These are phyloP conservation scores for Drosophila lini DNA, from an alignment of 1,140 invertebrate species.

Conservation along the genomic window DNA sequence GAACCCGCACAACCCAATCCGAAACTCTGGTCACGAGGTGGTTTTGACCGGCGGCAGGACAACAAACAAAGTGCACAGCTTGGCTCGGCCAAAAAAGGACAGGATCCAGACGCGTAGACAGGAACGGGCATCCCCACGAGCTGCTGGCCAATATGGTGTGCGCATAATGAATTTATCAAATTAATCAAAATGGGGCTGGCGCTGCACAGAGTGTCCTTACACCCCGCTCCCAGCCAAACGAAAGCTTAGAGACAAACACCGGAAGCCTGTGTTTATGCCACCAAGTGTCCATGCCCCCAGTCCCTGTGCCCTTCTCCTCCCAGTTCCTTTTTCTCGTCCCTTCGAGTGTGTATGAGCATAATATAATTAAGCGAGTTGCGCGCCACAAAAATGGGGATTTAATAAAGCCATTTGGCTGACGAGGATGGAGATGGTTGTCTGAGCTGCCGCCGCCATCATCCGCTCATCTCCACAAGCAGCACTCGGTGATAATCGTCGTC, in stretches of 20 bases:
- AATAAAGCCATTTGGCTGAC: slow-evolving; percentile 76
- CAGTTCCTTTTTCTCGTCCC: not conserved
- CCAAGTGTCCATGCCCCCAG: slow-evolving; percentile 15
- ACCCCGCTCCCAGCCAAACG: not conserved
- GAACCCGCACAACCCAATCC: slow-evolving; percentile 52
- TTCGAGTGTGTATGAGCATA: slow-evolving; percentile 56
- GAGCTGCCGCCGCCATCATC: slow-evolving; percentile 26
- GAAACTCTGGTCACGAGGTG: slow-evolving; percentile 3
- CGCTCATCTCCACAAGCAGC: slow-evolving; percentile 7
- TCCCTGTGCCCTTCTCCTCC: not conserved
- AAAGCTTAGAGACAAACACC: slow-evolving; percentile 31
- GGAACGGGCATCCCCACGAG: slow-evolving; percentile 13
- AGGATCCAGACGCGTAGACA: slow-evolving; percentile 7
- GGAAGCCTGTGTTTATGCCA: slow-evolving; percentile 52
- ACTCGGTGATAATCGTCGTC: slow-evolving; percentile 64
- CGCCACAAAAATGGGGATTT: slow-evolving; percentile 72
- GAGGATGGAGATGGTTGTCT: slow-evolving; percentile 40
- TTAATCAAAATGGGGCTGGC: slow-evolving; percentile 78
- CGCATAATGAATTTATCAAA: slow-evolving; percentile 82
- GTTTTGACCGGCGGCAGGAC: slow-evolving; percentile 26
- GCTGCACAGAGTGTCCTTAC: slow-evolving; percentile 40
- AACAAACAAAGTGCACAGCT: slow-evolving; percentile 54
- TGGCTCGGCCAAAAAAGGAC: slow-evolving; percentile 31
- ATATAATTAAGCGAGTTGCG: slow-evolving; percentile 75
- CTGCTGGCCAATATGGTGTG: slow-evolving; percentile 71